Evolutionary conservation across 2,888 invertebrate genomes (phyloP), one percentile per base, ranked within the genome.

Genomic region (Elgonia sp.): DNA sequence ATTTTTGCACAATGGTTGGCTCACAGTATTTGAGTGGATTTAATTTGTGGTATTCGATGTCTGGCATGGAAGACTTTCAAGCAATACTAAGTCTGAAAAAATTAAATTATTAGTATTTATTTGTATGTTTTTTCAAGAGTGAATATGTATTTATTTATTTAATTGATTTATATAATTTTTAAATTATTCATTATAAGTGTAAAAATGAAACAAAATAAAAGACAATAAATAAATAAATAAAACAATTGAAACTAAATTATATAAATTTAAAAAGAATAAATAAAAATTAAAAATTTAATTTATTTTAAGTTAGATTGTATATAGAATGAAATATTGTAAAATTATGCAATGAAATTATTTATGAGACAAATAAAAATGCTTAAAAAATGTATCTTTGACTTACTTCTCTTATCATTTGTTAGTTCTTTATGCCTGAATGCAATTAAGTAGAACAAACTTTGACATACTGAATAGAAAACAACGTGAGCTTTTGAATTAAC

Each of bases 381-480:
- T 3, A 29, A 3, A 5, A 29, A 29, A 3, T 29, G 5, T 53
- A 60, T 50, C 40, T 65, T 42, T 67, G 53, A 84, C 96, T 96
- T 94, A 98, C 98, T 97, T 95, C 97, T 97, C 93, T 96, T 96
- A 91, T 95, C 96, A 82, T 95, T 96, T 62, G 98, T 96, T 91
- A 99, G 95, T 93, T 98, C 97, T 91, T 97, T 97, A 93, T 98
- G 97, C 86, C 98, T 96, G 94, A 99, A 99, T 0, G 98, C 97
- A 86, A 99, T 97, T 18, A 99, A 95, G 94, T 99, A 99, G 95
- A 99, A 99, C 63, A 99, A 95, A 0, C 98, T 97, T 94, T 99
- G 99, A 91, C 99, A 99, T 5, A 98, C 96, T 0, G 98, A 96
- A 93, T 98, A 99, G 95, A 99, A 99, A 0, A 98, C 97, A 5